Conservation (phyloP, 2,797 vertebrate species). For the Gambelia wislizenii region DNA sequence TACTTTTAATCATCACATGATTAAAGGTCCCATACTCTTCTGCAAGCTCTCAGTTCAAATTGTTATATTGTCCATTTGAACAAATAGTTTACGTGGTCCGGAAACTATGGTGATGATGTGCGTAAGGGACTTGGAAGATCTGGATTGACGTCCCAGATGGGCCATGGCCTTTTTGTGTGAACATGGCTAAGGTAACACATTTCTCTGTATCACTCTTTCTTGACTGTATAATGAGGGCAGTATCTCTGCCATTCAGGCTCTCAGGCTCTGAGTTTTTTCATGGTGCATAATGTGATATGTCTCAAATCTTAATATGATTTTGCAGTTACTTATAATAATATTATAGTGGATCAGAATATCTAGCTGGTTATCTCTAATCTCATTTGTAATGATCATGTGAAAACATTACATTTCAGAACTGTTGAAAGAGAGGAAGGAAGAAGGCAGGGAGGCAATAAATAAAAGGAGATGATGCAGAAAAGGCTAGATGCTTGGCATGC, state of each 20-base stretch:
- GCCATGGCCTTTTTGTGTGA: neutral
- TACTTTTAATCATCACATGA: neutral
- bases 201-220: neutral
- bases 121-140: neutral
- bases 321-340: slow-evolving; percentile 10
- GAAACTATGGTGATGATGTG: neutral
- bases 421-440: slow-evolving; percentile 68
- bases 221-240: too few species aligned
- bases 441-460: neutral
- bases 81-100: neutral
- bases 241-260: rapidly evolving
- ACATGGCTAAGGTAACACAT: neutral
- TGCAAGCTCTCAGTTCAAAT: neutral
- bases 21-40: too few species aligned
- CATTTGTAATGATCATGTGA: slow-evolving; percentile 51
- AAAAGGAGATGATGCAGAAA: slow-evolving; percentile 34
- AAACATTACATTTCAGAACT: slow-evolving; percentile 67
- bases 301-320: neutral
- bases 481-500: slow-evolving; percentile 61
- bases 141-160: neutral
- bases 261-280: neutral
- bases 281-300: neutral
- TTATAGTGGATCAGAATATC: slow-evolving; percentile 65
- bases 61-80: neutral
- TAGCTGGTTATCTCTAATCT: slow-evolving; percentile 69